Evolutionary conservation across 2,797 vertebrate genomes (phyloP).

Genomic region (Bovichtus variegatus): DNA sequence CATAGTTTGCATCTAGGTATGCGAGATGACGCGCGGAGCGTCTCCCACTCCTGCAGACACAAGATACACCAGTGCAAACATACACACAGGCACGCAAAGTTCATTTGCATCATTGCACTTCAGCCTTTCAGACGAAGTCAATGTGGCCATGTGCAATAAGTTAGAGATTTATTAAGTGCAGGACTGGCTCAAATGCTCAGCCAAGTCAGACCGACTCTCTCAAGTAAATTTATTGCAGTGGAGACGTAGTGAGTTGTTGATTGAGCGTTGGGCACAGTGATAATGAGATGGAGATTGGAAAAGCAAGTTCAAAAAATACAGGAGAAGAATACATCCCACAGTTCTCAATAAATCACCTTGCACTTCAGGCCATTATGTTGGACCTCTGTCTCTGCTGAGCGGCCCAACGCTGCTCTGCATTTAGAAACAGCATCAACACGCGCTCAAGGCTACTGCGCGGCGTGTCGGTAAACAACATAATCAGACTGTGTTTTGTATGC

Average conservation of each 20-base stretch:
- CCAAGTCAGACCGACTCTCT: slow-evolving; percentile 74
- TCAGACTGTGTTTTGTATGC: slow-evolving; percentile 64
- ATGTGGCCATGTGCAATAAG: slow-evolving; percentile 77
- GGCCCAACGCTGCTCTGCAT: slow-evolving; percentile 36
- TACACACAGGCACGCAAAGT: slow-evolving; percentile 23
- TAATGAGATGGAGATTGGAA: slow-evolving; percentile 86
- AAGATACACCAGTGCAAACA: slow-evolving; percentile 43
- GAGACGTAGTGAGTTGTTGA: slow-evolving; percentile 77
- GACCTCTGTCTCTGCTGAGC: slow-evolving; percentile 57
- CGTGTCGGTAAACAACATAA: slow-evolving; percentile 62
- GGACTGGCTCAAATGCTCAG: slow-evolving; percentile 67
- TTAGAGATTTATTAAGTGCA: slow-evolving; percentile 78
- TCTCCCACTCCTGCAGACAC: slow-evolving; percentile 25
- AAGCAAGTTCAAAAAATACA: slow-evolving; percentile 75
- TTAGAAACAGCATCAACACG: slow-evolving; percentile 53
- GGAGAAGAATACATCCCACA: slow-evolving; percentile 68
- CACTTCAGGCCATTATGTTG: slow-evolving; percentile 62
- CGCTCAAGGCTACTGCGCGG: slow-evolving; percentile 58
- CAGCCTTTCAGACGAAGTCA: slow-evolving; percentile 61
- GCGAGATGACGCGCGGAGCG: slow-evolving; percentile 23
- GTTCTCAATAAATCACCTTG: slow-evolving; percentile 76
- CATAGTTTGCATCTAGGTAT: slow-evolving; percentile 68
- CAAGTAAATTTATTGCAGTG: slow-evolving; percentile 71
- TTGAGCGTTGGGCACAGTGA: slow-evolving; percentile 77
- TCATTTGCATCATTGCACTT: slow-evolving; percentile 61